These are phyloP conservation scores for Amphiprion ocellaris DNA, from an alignment of 2,113 vertebrate genomes.

Conservation along the genomic window DNA sequence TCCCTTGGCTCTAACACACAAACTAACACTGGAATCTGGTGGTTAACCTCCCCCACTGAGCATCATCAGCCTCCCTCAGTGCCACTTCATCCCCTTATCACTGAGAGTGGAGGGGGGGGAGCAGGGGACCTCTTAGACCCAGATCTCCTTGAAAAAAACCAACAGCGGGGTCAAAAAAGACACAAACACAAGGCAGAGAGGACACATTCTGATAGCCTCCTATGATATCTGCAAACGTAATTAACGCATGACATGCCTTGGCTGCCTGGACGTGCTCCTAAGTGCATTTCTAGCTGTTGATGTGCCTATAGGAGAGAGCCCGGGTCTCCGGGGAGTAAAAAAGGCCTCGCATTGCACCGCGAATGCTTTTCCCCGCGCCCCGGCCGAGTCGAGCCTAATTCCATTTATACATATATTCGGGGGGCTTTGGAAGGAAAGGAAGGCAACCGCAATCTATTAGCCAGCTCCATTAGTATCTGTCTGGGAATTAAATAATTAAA, in stretches of 20 bases:
- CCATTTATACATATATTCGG: constrained; percentile 83
- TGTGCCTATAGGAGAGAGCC: constrained; percentile 68
- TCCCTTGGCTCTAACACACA: constrained; percentile 13
- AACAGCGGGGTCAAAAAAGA: constrained; percentile 39
- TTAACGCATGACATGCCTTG: constrained; percentile 52
- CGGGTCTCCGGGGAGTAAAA: constrained; percentile 53
- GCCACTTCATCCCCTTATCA: constrained; percentile 59
- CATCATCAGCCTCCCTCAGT: constrained; percentile 51
- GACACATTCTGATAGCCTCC: constrained; percentile 16
- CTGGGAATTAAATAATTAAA: constrained; percentile 88
- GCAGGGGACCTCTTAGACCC: constrained; percentile 26
- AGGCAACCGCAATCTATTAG: constrained; percentile 85
- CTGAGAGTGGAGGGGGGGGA: constrained; percentile 4
- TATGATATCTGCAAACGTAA: constrained; percentile 45
- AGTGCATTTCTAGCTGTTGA: constrained; percentile 77
- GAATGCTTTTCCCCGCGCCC: constrained; percentile 58
- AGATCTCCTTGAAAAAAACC: constrained; percentile 47
- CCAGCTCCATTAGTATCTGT: constrained; percentile 86
- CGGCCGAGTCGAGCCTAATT: constrained; percentile 75
- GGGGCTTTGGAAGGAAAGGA: constrained; percentile 71
- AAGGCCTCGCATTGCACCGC: constrained; percentile 32
- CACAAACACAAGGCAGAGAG: constrained; percentile 31
- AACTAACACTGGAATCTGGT: constrained; percentile 36
- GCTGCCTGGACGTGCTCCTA: constrained; percentile 54
- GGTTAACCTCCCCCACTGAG: constrained; percentile 60